Percentiles rank a stretch among this genome's conserved stretches.
phyloP scores from a whole-genome alignment of 35 echinoderm and acorn worm species.

The Ptychodera flava region DNA sequence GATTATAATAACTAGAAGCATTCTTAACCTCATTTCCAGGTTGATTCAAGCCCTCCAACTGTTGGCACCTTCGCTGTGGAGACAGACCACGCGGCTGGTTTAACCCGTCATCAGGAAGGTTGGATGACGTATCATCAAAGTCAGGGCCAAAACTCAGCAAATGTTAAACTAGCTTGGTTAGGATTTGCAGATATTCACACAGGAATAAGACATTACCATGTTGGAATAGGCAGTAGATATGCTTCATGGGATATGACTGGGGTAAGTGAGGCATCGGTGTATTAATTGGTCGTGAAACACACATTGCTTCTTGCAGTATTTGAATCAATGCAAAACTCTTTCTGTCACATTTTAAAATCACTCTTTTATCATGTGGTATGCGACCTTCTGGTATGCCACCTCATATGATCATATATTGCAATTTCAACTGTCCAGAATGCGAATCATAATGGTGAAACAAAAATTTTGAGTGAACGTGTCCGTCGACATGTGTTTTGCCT shows the following conservation, averaged over 20 bases:
- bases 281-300: background rate
- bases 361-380: too few relatives aligned
- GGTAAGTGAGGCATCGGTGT: background rate
- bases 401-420: background rate
- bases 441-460: too few relatives aligned
- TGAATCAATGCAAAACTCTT: background rate
- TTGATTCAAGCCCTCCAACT: slow-evolving; percentile 6
- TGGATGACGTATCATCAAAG: slow-evolving; percentile 22
- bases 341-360: too few relatives aligned
- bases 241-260: slow-evolving; percentile 1
- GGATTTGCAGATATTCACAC: slow-evolving; percentile 34
- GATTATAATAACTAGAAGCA: too few relatives aligned
- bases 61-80: slow-evolving; percentile 17
- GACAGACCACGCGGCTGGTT: slow-evolving; percentile 26
- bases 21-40: too few relatives aligned
- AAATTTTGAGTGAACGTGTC: too few relatives aligned
- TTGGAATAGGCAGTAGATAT: slow-evolving; percentile 8
- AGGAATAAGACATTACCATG: slow-evolving; percentile 16
- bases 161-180: slow-evolving; percentile 21
- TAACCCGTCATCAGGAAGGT: slow-evolving; percentile 11
- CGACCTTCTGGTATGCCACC: too few relatives aligned
- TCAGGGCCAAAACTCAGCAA: background rate
- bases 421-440: background rate
- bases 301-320: background rate
- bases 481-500: too few relatives aligned